These are phyloP conservation scores for Teleopsis dalmanni DNA, from an alignment of 1,140 invertebrate species.

Conservation along the genomic window DNA sequence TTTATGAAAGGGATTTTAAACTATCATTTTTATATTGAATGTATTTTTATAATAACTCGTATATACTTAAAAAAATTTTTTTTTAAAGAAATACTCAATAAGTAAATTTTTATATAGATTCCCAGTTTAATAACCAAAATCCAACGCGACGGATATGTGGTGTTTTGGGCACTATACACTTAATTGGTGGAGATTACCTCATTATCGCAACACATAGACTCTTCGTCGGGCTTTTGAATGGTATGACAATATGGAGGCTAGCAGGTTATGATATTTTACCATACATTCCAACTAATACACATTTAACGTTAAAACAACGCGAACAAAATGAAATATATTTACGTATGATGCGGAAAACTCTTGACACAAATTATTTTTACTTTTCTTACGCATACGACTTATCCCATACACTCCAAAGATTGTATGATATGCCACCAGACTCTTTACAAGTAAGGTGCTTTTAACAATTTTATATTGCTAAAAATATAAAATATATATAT, in stretches of 20 bases:
- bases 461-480: not conserved
- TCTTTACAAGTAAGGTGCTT: constrained; percentile 49
- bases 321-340: constrained; percentile 72
- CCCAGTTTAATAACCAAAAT: constrained; percentile 30
- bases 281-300: constrained; percentile 73
- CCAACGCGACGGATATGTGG: constrained; percentile 75
- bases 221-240: constrained; percentile 78
- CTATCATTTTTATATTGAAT: too few relatives aligned
- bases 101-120: too few relatives aligned
- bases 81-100: too few relatives aligned
- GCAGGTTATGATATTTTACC: constrained; percentile 77
- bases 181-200: constrained; percentile 82
- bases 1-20: too few relatives aligned
- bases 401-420: constrained; percentile 82
- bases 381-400: constrained; percentile 92
- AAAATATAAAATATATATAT: too few relatives aligned
- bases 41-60: too few relatives aligned
- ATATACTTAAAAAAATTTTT: too few relatives aligned
- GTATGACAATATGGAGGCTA: constrained; percentile 79
- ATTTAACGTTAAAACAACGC: constrained; percentile 73
- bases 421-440: constrained; percentile 80
- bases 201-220: constrained; percentile 81
- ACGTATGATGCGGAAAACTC: constrained; percentile 68
- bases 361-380: constrained; percentile 79
- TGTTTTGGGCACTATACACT: constrained; percentile 75